These are phyloP conservation scores for Augochlorella aurata DNA, from an alignment of 2,888 invertebrate genomes.

Conservation along the genomic window DNA sequence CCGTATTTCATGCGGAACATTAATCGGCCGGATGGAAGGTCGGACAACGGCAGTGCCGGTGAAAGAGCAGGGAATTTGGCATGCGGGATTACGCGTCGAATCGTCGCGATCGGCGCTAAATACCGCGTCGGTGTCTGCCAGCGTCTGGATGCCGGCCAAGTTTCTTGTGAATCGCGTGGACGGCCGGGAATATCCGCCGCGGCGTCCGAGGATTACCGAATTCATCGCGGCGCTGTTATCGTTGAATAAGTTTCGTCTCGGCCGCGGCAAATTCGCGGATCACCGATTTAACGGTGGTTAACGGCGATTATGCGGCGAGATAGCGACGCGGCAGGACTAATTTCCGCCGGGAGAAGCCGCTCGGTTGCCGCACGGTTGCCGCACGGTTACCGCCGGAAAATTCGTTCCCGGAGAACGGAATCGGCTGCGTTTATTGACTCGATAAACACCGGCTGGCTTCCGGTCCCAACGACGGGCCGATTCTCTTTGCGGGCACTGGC, in stretches of 20 bases:
- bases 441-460: neutral
- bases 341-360: neutral
- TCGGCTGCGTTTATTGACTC: neutral
- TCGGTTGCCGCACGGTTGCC: neutral
- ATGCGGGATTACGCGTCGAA: slow-evolving; percentile 55
- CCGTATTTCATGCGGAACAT: slow-evolving; percentile 36
- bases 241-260: slow-evolving; percentile 51
- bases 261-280: slow-evolving; percentile 13
- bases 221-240: slow-evolving; percentile 66
- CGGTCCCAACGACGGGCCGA: no score
- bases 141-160: slow-evolving; percentile 72
- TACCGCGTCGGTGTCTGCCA: slow-evolving; percentile 19
- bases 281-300: neutral
- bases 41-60: slow-evolving; percentile 29
- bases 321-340: neutral
- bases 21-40: slow-evolving; percentile 38
- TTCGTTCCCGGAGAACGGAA: neutral
- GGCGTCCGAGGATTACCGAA: slow-evolving; percentile 70
- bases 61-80: slow-evolving; percentile 59
- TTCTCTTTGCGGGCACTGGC: no score
- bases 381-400: neutral
- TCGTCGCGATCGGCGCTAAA: slow-evolving; percentile 46
- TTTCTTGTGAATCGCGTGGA: slow-evolving; percentile 67
- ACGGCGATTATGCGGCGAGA: slow-evolving; percentile 1
- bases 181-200: slow-evolving; percentile 53